Percentiles rank a stretch among this genome's conserved stretches.
Conservation (phyloP, 1,140 invertebrate species). For the Drosophila ohnishii region DNA sequence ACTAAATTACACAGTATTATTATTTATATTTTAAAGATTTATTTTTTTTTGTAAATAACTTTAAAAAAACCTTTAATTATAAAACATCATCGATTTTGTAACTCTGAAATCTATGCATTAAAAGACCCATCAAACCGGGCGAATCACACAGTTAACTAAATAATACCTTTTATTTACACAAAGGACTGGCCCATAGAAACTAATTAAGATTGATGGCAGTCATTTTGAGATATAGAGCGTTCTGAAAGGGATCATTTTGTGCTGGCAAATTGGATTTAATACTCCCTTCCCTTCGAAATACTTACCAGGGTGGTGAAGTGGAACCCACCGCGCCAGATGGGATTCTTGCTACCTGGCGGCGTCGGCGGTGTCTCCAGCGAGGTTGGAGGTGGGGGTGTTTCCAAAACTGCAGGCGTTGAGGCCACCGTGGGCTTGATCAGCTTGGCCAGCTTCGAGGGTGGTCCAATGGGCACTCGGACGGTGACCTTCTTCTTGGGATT, state of each 20-base stretch:
- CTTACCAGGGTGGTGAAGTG: constrained; percentile 40
- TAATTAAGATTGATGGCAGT: constrained; percentile 35
- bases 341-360: constrained; percentile 12
- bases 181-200: neutral
- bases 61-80: no score
- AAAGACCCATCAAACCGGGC: neutral
- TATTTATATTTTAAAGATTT: no score
- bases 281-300: neutral
- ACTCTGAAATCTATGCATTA: neutral
- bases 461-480: constrained; percentile 39
- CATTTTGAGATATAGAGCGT: constrained; percentile 4
- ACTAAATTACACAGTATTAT: no score
- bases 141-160: neutral
- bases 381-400: constrained; percentile 1
- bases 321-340: constrained; percentile 25
- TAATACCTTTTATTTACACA: neutral
- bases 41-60: no score
- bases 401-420: constrained; percentile 40
- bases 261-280: constrained; percentile 16
- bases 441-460: constrained; percentile 42
- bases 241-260: constrained; percentile 8
- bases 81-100: neutral
- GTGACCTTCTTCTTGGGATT: constrained; percentile 43
- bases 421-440: constrained; percentile 63
- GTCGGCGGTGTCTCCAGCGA: constrained; percentile 45